Evolutionary conservation across 2,113 vertebrate species (phyloP).

Genomic region (Gobius niger): DNA sequence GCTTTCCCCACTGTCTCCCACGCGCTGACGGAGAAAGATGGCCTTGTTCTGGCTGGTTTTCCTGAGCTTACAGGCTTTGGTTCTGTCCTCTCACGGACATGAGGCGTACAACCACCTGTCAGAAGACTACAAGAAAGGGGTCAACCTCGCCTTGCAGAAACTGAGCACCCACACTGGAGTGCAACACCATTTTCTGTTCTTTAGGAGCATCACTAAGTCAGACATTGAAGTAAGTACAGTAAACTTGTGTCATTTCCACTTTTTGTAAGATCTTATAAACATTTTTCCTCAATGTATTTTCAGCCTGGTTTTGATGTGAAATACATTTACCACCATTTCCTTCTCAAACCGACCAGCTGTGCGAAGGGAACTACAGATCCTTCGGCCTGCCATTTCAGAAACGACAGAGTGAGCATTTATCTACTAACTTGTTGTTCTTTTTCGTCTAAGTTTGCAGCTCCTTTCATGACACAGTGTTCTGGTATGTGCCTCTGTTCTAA

Average conservation of each 20-base stretch:
- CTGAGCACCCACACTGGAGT: slow-evolving; percentile 48
- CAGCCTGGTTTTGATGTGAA: slow-evolving; percentile 67
- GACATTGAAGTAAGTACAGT: slow-evolving; percentile 59
- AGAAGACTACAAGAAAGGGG: slow-evolving; percentile 62
- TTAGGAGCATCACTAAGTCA: slow-evolving; percentile 53
- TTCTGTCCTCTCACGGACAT: slow-evolving; percentile 27
- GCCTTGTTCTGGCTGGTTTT: slow-evolving; percentile 50
- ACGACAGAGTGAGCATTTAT: slow-evolving; percentile 65
- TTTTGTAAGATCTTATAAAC: neutral
- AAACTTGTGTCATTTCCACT: neutral
- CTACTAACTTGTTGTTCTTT: neutral
- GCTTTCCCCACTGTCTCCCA: neutral
- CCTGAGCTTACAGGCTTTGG: slow-evolving; percentile 22
- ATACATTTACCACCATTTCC: slow-evolving; percentile 72
- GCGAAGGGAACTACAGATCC: slow-evolving; percentile 47
- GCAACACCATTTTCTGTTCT: slow-evolving; percentile 68
- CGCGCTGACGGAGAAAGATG: slow-evolving; percentile 49
- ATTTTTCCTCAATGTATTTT: neutral
- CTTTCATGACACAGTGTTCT: neutral
- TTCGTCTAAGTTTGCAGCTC: neutral
- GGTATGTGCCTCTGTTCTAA: slow-evolving; percentile 21
- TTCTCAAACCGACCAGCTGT: slow-evolving; percentile 73
- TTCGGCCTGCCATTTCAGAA: slow-evolving; percentile 63
- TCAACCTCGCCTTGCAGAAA: slow-evolving; percentile 66
- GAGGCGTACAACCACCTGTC: slow-evolving; percentile 49